Conservation (phyloP, 1,140 invertebrate genomes). For the Thaumatotibia leucotreta region DNA sequence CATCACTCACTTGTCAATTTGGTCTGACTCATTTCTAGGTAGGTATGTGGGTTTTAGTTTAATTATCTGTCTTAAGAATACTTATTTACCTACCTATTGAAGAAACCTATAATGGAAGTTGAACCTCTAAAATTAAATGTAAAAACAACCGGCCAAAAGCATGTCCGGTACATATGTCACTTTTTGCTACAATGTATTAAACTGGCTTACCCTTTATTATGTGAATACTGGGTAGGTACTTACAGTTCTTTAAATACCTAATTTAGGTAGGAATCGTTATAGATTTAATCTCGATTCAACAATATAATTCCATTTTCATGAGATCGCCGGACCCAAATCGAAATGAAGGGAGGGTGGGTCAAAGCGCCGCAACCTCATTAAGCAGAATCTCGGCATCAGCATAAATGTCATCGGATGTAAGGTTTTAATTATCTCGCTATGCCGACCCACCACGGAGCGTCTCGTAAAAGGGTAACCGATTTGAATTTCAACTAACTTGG, state of each 20-base stretch:
- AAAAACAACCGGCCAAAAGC: too few relatives aligned
- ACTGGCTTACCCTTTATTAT: too few relatives aligned
- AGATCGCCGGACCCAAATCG: background rate
- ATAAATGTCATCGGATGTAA: conserved; percentile 66
- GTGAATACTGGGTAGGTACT: too few relatives aligned
- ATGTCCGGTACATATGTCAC: too few relatives aligned
- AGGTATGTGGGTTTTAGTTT: too few relatives aligned
- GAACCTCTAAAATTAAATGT: too few relatives aligned
- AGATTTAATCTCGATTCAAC: background rate
- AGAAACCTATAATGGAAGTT: too few relatives aligned
- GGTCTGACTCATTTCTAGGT: too few relatives aligned
- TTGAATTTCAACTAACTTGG: conserved; percentile 24
- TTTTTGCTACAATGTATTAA: too few relatives aligned
- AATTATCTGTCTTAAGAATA: too few relatives aligned
- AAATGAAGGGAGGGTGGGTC: conserved; percentile 47
- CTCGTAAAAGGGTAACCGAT: conserved; percentile 59
- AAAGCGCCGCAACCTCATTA: conserved; percentile 62
- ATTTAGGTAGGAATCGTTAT: background rate
- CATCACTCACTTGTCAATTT: too few relatives aligned
- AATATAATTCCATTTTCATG: background rate
- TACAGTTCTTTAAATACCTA: background rate
- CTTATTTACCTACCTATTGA: too few relatives aligned
- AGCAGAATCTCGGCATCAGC: conserved; percentile 57
- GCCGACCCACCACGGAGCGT: conserved; percentile 57
- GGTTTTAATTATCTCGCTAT: conserved; percentile 64